Evolutionary conservation across 2,888 invertebrate genomes (phyloP).

Genomic region (Idaea straminata): DNA sequence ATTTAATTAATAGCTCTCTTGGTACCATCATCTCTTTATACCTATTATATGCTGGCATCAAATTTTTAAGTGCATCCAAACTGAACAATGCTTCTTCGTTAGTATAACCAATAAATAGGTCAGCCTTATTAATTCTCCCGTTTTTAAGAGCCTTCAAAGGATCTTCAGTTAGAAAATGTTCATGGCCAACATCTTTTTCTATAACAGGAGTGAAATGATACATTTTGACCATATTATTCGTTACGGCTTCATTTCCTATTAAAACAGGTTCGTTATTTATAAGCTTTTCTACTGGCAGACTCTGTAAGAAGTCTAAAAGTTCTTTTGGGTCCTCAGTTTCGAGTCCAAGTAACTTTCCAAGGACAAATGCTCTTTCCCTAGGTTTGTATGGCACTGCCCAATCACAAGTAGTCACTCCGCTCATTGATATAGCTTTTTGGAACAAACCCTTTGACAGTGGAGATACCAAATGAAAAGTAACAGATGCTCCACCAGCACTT

Average conservation of each 20-base stretch:
- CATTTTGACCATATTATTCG: slow-evolving; percentile 36
- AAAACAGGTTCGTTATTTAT: slow-evolving; percentile 36
- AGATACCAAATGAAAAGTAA: slow-evolving; percentile 39
- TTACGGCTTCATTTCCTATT: slow-evolving; percentile 37
- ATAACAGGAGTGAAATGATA: slow-evolving; percentile 50
- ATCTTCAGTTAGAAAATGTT: slow-evolving; percentile 43
- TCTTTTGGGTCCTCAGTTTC: slow-evolving; percentile 42
- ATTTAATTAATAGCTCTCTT: slow-evolving; percentile 36
- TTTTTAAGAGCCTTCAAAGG: slow-evolving; percentile 42
- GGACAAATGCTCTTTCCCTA: slow-evolving; percentile 40
- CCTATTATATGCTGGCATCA: slow-evolving; percentile 31
- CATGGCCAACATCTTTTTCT: slow-evolving; percentile 50
- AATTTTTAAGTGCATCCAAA: slow-evolving; percentile 13
- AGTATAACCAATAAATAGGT: slow-evolving; percentile 85
- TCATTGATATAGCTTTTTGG: slow-evolving; percentile 43
- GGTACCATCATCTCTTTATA: slow-evolving; percentile 48
- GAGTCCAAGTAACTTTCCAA: slow-evolving; percentile 46
- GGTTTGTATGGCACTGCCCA: slow-evolving; percentile 44
- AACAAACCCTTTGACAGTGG: slow-evolving; percentile 49
- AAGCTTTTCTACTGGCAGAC: slow-evolving; percentile 40
- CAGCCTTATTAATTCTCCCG: slow-evolving; percentile 74
- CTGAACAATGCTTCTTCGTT: slow-evolving; percentile 79
- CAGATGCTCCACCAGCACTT: slow-evolving; percentile 46
- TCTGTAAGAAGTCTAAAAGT: slow-evolving; percentile 49
- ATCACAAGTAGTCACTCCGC: slow-evolving; percentile 45